phyloP scores from a whole-genome alignment of 2,888 invertebrate species.

The Agriotes lineatus region DNA sequence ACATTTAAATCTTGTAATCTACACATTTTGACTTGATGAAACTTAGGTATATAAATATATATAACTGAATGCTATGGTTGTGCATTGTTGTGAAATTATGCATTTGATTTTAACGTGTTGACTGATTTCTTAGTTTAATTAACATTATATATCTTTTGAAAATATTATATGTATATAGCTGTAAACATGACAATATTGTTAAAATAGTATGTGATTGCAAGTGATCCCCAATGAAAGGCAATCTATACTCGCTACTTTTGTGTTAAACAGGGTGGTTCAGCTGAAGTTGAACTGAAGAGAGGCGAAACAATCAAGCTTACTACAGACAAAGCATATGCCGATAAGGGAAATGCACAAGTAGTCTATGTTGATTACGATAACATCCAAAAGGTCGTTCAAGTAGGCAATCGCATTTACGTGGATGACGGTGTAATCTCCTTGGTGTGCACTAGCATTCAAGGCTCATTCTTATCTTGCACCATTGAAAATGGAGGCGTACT shows the following conservation, averaged over 20 bases:
- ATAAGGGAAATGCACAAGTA: slow-evolving; percentile 80
- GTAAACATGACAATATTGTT: too few relatives aligned
- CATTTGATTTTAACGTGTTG: too few relatives aligned
- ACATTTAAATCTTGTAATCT: too few relatives aligned
- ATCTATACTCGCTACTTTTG: background rate
- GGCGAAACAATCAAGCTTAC: slow-evolving; percentile 87
- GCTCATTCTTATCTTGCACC: slow-evolving; percentile 77
- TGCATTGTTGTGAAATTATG: too few relatives aligned
- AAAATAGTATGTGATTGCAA: too few relatives aligned
- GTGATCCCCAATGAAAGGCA: too few relatives aligned
- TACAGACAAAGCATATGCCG: slow-evolving; percentile 81
- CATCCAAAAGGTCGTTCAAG: slow-evolving; percentile 90
- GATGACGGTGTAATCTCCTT: slow-evolving; percentile 97
- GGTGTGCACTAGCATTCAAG: slow-evolving; percentile 78
- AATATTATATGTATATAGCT: too few relatives aligned
- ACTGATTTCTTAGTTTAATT: too few relatives aligned
- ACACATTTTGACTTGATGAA: too few relatives aligned
- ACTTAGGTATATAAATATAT: too few relatives aligned
- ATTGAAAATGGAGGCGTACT: slow-evolving; percentile 96
- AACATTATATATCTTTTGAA: too few relatives aligned
- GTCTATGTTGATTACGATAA: slow-evolving; percentile 95
- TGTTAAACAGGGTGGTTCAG: slow-evolving; percentile 80
- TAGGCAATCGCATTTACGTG: slow-evolving; percentile 89
- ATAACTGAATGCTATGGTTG: too few relatives aligned
- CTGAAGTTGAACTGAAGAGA: slow-evolving; percentile 89